Evolutionary conservation across 2,888 invertebrate species (phyloP), one percentile per base, ranked within the genome.

Genomic region (Hartigia nigra): DNA sequence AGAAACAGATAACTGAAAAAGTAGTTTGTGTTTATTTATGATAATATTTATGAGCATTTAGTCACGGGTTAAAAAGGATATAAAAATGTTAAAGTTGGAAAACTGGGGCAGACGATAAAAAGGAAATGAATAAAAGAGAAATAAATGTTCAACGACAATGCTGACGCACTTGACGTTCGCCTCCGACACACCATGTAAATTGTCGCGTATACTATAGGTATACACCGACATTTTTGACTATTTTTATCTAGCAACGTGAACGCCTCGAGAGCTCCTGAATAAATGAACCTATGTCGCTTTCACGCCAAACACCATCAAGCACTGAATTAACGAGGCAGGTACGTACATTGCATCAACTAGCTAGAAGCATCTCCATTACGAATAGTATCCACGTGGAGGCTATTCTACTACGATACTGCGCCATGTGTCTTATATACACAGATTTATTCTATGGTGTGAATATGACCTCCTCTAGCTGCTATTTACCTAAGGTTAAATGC

Each of bases 351-450:
- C 81, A 76, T 31, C 83, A 79, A 81, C 80, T 81, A 78, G 82
- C 86, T 82, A 81, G 83, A 81, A 83, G 83, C 82, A 80, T 86
- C 86, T 85, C 86, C 86, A 84, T 87, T 86, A 86, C 84, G 84
- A 81, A 82, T 82, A 77, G 75, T 55, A 70, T 37, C n/a, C 35
- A 34, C 34, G 23, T 9, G 55, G 55, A 55, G 23, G 55, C 55
- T 55, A 14, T 55, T 23, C 23, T 55, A 55, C 9, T 55, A 55
- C 23, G 9, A 9, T 23, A 55, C 55, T 55, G 55, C 55, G 55
- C 55, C 23, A 55, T 55, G 9, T 55, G 55, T 55, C 55, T 55
- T 55, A 55, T 23, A 9, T 23, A 55, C 2, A 14, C 55, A 55
- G 55, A 23, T 23, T 55, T 55, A 55, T 23, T 23, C 55, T 9